Conservation (phyloP, 2,888 invertebrate species). For the Ornithoptera priamus region DNA sequence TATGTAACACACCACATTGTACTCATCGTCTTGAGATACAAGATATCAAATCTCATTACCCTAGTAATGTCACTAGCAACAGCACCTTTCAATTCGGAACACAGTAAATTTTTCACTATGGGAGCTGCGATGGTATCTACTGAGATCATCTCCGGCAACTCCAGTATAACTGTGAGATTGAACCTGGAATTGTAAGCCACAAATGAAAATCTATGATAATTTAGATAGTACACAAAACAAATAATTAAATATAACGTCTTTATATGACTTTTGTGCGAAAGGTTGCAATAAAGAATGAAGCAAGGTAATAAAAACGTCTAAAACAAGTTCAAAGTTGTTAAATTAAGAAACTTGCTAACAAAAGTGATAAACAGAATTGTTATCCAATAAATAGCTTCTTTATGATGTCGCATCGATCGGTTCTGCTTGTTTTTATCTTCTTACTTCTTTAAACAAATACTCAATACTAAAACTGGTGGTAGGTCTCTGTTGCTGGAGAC, state of each 20-base stretch:
- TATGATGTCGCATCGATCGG: slow-evolving; percentile 22
- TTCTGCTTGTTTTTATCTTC: slow-evolving; percentile 15
- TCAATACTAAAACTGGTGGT: no score
- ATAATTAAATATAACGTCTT: slow-evolving; percentile 1
- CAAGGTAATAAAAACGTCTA: slow-evolving; percentile 10
- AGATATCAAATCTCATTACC: no score
- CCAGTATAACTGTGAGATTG: background rate
- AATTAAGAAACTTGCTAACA: slow-evolving; percentile 28
- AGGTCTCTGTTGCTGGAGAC: no score
- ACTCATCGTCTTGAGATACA: no score
- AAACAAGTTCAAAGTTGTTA: slow-evolving; percentile 28
- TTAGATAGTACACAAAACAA: background rate
- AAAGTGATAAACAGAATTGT: slow-evolving; percentile 29
- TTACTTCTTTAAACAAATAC: no score
- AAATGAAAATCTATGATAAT: background rate
- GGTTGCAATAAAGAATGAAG: slow-evolving; percentile 13
- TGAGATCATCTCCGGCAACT: no score
- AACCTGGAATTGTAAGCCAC: background rate
- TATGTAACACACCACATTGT: no score
- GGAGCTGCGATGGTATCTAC: no score
- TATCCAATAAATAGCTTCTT: slow-evolving; percentile 23
- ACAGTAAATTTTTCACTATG: no score
- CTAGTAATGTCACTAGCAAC: no score
- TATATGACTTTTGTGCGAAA: slow-evolving; percentile 1
- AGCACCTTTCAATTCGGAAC: no score